Evolutionary conservation across 2,888 invertebrate genomes (phyloP).

Genomic region (Cephus nigrinus): DNA sequence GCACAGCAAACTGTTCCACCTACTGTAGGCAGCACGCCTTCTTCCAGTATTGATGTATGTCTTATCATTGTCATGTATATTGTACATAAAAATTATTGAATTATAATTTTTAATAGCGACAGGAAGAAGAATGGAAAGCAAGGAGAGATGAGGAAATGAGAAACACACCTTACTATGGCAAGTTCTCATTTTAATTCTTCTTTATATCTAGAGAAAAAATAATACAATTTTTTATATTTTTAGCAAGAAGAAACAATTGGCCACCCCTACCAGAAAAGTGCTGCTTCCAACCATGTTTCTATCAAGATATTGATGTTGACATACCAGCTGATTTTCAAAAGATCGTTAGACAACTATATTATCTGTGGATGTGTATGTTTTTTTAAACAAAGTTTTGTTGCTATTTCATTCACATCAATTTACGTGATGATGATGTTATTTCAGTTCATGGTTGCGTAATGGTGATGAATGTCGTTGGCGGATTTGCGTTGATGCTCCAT

Average conservation of each 20-base stretch:
- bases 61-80: not conserved
- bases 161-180: conserved; percentile 68
- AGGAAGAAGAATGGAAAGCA: conserved; percentile 93
- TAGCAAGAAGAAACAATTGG: conserved; percentile 93
- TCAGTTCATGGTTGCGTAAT: conserved; percentile 90
- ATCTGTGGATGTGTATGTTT: conserved; percentile 96
- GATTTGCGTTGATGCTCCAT: conserved; percentile 80
- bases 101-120: conserved; percentile 73
- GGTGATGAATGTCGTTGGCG: conserved; percentile 87
- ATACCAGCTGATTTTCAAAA: conserved; percentile 98
- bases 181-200: conserved; percentile 19
- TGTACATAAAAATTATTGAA: not conserved
- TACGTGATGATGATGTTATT: conserved; percentile 59
- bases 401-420: conserved; percentile 8
- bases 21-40: conserved; percentile 43
- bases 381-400: not conserved
- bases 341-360: conserved; percentile 93
- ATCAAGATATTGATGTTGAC: conserved; percentile 99
- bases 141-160: conserved; percentile 59
- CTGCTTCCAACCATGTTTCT: conserved; percentile 97
- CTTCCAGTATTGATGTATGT: conserved; percentile 52
- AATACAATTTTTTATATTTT: conserved; percentile 36
- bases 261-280: conserved; percentile 95
- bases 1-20: conserved; percentile 69
- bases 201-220: not conserved